These are phyloP conservation scores for Folsomia manolachei DNA, from an alignment of 2,888 invertebrate genomes.

Conservation along the genomic window DNA sequence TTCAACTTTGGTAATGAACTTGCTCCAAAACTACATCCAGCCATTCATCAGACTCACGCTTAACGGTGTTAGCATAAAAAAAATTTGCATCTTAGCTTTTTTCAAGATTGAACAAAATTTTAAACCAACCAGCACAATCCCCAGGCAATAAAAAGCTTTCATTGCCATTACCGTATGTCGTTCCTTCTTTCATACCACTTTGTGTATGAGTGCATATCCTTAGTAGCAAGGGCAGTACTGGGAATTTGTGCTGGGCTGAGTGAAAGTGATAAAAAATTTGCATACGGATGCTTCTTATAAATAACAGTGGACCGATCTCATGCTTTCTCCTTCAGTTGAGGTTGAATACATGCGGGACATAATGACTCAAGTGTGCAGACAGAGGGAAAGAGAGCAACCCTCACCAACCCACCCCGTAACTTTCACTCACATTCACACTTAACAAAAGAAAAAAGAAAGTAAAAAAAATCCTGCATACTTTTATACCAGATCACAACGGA, in stretches of 20 bases:
- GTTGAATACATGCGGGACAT: constrained; percentile 1
- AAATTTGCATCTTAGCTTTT: neutral
- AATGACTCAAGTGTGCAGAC: constrained; percentile 5
- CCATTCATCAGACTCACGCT: neutral
- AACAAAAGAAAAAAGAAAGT: neutral
- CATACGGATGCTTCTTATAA: constrained; percentile 3
- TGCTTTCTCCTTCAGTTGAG: neutral
- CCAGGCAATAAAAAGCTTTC: neutral
- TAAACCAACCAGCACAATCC: neutral
- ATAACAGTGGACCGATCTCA: neutral
- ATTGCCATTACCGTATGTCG: neutral
- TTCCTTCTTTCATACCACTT: no score
- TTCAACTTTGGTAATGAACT: neutral
- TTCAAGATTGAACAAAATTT: neutral
- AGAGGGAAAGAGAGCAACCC: no score
- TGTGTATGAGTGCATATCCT: neutral
- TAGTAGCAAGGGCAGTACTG: neutral
- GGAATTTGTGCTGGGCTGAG: neutral
- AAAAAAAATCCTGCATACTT: no score
- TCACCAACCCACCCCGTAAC: neutral
- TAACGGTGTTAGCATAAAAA: no score
- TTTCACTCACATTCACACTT: neutral
- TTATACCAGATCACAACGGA: neutral
- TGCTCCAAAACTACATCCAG: neutral
- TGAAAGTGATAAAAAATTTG: constrained; percentile 5